Evolutionary conservation across 2,113 vertebrate species (phyloP), one percentile per base, ranked within the genome.

Genomic region (Acanthisitta chloris): DNA sequence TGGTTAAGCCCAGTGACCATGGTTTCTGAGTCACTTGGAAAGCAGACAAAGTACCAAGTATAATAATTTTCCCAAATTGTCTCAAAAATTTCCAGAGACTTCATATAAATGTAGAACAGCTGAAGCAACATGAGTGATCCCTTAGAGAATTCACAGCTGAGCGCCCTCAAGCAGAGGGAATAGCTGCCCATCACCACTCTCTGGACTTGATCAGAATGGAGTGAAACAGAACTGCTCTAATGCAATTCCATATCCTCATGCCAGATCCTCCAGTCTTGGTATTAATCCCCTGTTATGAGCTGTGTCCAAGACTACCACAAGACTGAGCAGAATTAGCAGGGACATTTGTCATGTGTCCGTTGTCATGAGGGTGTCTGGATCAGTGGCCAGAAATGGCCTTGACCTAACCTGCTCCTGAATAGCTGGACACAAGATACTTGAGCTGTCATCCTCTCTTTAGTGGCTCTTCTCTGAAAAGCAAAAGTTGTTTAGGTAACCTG

Each of bases 261-360:
- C 92, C 92, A 95, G 79, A 82, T 83, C 81, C 66, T 81, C 29
- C 54, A 59, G 59, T 67, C 88, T 88, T 96, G 69, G 48, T 92
- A 95, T 91, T 94, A 91, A 97, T 96, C 65, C 57, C 64, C 40
- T 64, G 48, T 71, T 55, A 94, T 3, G 4, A 74, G 64, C 72
- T 81, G 86, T 88, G 82, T 78, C 88, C 88, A 95, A 94, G 81
- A 52, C 87, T 86, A 95, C 89, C 86, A 57, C 77, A 91, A 78
- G 84, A 83, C 90, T 13, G n/a, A 88, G 79, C 90, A 94, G 90
- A 96, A 88, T 95, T 94, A 96, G 79, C 92, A 84, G 76, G 48
- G 45, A 74, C 83, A 74, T 86, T 82, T 83, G 81, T 94, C 93
- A 86, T 65, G 43, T 88, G 85, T 46, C 49, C 0, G 25, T 66